phyloP scores from a whole-genome alignment of 2,797 vertebrate genomes.

The Liparis tanakae region DNA sequence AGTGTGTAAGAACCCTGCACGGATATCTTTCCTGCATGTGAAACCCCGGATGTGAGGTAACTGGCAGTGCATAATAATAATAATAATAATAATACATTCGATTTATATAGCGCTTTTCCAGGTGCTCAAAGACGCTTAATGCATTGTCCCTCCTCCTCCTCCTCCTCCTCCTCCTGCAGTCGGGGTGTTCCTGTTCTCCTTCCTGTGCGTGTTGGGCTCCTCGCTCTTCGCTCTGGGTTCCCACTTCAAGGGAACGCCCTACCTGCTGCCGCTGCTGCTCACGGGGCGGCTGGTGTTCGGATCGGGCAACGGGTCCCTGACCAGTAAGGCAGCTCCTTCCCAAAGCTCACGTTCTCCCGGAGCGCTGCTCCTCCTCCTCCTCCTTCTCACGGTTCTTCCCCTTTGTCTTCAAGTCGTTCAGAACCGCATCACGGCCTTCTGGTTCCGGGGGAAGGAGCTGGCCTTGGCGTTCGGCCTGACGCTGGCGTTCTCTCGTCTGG shows the following conservation, averaged over 20 bases:
- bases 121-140: too few relatives aligned
- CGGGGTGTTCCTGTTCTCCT: constrained; percentile 88
- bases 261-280: constrained; percentile 88
- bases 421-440: constrained; percentile 87
- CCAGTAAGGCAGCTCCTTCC: constrained; percentile 74
- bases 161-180: constrained; percentile 75
- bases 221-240: constrained; percentile 87
- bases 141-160: too few relatives aligned
- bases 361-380: not conserved
- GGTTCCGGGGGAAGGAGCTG: constrained; percentile 89
- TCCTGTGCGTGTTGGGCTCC: constrained; percentile 86
- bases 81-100: too few relatives aligned
- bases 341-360: not conserved
- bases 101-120: too few relatives aligned
- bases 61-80: too few relatives aligned
- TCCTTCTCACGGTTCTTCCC: not conserved
- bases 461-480: constrained; percentile 86
- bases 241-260: constrained; percentile 85
- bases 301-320: constrained; percentile 87
- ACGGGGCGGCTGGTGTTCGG: constrained; percentile 87
- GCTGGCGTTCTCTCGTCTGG: constrained; percentile 85
- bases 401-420: constrained; percentile 82
- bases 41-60: not conserved
- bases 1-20: too few relatives aligned
- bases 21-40: not conserved